Base-by-base conservation (phyloP, 2,113 vertebrate species). In the Synchiropus splendidus region DNA sequence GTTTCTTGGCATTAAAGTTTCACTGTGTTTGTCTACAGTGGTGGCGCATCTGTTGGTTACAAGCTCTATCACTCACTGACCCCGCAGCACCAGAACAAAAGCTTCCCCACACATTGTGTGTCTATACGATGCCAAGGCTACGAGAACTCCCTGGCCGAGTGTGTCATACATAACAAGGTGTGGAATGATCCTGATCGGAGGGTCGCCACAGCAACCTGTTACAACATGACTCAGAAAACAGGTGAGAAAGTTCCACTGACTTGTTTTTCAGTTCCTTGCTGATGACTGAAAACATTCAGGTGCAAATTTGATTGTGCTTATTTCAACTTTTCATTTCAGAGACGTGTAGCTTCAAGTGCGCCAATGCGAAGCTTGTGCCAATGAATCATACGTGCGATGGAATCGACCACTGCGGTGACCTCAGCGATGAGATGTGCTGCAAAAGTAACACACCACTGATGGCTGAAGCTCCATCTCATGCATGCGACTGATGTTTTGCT, bases 391-490 rank as follows among this genome's bases (percentile, higher is more conserved):
- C 84, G 1, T 98, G 95, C 42, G 39, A 98, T 14, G 92, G 92
- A 1, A 31, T 89, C 3, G 83, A 98, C 33, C 80, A 97, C 57
- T 99, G 95, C 18, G 94, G 87, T 16, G 93, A 98, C 59, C 68
- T 69, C 30, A 99, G 94, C 31, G 95, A 99, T 10, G 95, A 99
- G 70, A 80, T 95, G 58, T 98, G 95, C 79, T 98, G 95, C 51
- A 86, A 64, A 87, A 62, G 94, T 98, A 65, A 61, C 8, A 8
- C 21, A 27, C 4, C 21, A 27, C 21, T 27, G n/a, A n/a, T n/a
- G 4, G 21, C 21, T 27, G 21, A 27, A 27, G 21, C 21, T 27
- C 8, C 21, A 27, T 27, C 21, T 8, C 21, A 8, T 27, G 8
- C 21, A 27, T 27, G n/a, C n/a, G n/a, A n/a, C n/a, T n/a, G n/a